phyloP scores from a whole-genome alignment of 2,888 invertebrate species.

The Chalcis sispes region DNA sequence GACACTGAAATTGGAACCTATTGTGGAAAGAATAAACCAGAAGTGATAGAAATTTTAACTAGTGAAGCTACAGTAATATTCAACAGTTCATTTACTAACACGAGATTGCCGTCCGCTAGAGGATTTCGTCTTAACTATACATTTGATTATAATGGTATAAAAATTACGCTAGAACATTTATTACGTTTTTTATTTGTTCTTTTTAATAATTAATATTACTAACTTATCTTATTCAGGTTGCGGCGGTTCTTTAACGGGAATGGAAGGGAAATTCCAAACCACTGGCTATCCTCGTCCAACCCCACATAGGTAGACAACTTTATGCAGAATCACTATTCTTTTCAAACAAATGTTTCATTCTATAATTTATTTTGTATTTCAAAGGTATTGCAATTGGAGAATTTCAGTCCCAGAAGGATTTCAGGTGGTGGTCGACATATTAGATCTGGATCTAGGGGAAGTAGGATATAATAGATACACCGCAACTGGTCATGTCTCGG shows the following conservation, averaged over 20 bases:
- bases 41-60: constrained; percentile 75
- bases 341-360: not conserved
- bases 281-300: constrained; percentile 82
- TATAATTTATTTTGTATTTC: constrained; percentile 38
- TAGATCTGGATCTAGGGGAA: constrained; percentile 79
- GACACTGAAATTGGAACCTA: constrained; percentile 68
- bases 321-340: not conserved
- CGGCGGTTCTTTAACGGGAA: constrained; percentile 80
- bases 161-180: constrained; percentile 70
- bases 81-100: constrained; percentile 68
- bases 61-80: constrained; percentile 79
- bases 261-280: constrained; percentile 83
- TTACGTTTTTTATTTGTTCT: not conserved
- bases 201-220: not conserved
- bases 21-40: constrained; percentile 75
- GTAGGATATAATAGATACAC: constrained; percentile 11
- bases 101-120: constrained; percentile 60
- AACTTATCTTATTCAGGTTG: constrained; percentile 77
- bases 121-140: constrained; percentile 82
- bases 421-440: constrained; percentile 80
- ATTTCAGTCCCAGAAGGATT: constrained; percentile 82
- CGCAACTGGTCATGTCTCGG: constrained; percentile 41
- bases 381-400: constrained; percentile 82
- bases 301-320: constrained; percentile 60
- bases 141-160: constrained; percentile 77